phyloP scores from a whole-genome alignment of 2,113 vertebrate species.

The Antechinus flavipes region DNA sequence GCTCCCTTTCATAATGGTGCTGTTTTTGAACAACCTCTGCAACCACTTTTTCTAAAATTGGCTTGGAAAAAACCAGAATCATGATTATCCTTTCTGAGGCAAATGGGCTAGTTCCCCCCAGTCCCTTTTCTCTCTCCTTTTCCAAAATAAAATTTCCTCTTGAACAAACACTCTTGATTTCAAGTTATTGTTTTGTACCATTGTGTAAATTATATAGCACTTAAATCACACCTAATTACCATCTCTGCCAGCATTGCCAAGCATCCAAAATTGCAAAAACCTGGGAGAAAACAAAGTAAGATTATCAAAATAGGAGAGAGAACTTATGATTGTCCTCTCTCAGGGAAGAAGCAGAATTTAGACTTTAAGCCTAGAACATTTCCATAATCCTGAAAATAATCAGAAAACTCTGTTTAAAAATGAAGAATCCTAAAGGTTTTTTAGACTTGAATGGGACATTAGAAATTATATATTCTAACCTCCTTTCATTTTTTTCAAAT shows the following conservation, averaged over 20 bases:
- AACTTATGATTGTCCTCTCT: conserved; percentile 14
- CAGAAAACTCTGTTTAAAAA: neutral
- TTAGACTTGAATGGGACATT: neutral
- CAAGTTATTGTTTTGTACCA: conserved; percentile 50
- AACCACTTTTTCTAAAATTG: conserved; percentile 64
- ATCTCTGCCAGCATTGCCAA: conserved; percentile 33
- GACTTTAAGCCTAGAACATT: neutral
- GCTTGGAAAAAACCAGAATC: conserved; percentile 59
- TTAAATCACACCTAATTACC: conserved; percentile 71
- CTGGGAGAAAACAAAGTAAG: conserved; percentile 6
- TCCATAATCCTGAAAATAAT: neutral
- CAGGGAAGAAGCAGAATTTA: conserved; percentile 16
- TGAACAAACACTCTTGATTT: conserved; percentile 72
- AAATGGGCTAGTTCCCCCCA: conserved; percentile 66
- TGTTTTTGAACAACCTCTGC: conserved; percentile 64
- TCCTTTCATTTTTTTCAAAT: neutral
- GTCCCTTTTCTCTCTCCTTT: conserved; percentile 35
- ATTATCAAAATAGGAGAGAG: conserved; percentile 13
- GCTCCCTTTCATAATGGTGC: conserved; percentile 53
- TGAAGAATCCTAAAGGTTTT: neutral
- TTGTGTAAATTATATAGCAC: conserved; percentile 46
- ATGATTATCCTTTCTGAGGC: conserved; percentile 68
- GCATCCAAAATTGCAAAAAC: conserved; percentile 45
- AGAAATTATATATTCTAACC: neutral
- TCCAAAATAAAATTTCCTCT: conserved; percentile 70